Evolutionary conservation across 2,888 invertebrate species (phyloP).

Genomic region (Cynaeus angustus): DNA sequence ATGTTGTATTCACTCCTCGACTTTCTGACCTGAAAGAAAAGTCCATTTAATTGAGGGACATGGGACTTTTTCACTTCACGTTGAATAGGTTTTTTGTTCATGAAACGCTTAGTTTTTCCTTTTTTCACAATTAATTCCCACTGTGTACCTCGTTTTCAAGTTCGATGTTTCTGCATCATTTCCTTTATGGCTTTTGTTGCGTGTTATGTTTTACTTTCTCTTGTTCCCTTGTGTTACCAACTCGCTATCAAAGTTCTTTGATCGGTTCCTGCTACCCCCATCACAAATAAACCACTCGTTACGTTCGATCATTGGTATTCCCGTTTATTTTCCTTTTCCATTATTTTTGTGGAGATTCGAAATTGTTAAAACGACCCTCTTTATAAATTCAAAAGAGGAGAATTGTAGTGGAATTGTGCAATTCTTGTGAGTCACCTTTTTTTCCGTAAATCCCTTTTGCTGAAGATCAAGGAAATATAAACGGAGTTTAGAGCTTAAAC

Average conservation of each 20-base stretch:
- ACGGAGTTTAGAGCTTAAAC: too few species aligned
- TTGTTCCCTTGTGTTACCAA: not conserved
- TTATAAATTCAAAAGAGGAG: too few species aligned
- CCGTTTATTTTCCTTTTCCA: not conserved
- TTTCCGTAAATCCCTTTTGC: too few species aligned
- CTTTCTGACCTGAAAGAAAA: too few species aligned
- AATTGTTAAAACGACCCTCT: not conserved
- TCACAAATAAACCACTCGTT: slow-evolving; percentile 23
- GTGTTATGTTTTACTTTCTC: slow-evolving; percentile 10
- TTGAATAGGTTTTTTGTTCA: too few species aligned
- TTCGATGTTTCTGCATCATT: slow-evolving; percentile 1
- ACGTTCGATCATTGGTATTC: slow-evolving; percentile 17
- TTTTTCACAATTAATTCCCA: not conserved
- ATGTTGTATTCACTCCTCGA: too few species aligned
- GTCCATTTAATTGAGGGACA: too few species aligned
- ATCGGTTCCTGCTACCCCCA: not conserved
- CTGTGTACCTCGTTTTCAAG: not conserved
- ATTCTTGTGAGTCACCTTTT: too few species aligned
- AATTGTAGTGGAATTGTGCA: too few species aligned
- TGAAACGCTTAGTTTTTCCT: too few species aligned
- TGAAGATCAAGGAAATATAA: not conserved
- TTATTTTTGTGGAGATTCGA: not conserved
- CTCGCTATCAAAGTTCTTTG: slow-evolving; percentile 7
- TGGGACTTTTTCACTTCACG: too few species aligned
- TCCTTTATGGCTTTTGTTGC: slow-evolving; percentile 11